Conservation (phyloP, 2,888 invertebrate genomes). For the Hypomecis punctinalis region DNA sequence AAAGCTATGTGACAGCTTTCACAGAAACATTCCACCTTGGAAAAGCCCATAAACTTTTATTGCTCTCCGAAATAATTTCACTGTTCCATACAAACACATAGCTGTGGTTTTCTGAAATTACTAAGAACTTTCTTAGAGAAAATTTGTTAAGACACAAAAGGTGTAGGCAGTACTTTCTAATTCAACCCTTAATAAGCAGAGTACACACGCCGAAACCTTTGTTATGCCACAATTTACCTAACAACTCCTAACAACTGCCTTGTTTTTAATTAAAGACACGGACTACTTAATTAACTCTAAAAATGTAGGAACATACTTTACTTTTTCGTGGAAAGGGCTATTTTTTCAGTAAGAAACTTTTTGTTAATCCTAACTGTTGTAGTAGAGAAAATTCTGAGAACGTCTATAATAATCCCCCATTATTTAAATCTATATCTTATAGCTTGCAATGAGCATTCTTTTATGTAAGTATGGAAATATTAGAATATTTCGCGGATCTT, state of each 20-base stretch:
- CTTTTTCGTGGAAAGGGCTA: slow-evolving; percentile 27
- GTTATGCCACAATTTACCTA: slow-evolving; percentile 43
- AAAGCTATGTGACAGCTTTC: neutral
- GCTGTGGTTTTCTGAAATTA: neutral
- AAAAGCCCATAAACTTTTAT: neutral
- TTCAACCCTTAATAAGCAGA: slow-evolving; percentile 21
- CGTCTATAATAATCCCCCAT: neutral
- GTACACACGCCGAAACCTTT: slow-evolving; percentile 38
- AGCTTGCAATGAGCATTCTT: too few species aligned
- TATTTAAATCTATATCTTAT: neutral
- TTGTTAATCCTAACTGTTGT: neutral
- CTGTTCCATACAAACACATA: neutral
- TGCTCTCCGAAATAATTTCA: neutral
- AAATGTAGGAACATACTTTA: slow-evolving; percentile 35
- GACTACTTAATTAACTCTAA: slow-evolving; percentile 47
- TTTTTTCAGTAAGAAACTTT: slow-evolving; percentile 8
- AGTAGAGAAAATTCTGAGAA: neutral
- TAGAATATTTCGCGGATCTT: too few species aligned
- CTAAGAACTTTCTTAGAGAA: slow-evolving; percentile 3
- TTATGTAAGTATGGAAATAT: too few species aligned
- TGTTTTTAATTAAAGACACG: slow-evolving; percentile 51
- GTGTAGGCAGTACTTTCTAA: slow-evolving; percentile 12
- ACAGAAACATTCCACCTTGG: neutral
- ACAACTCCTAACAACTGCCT: slow-evolving; percentile 48
- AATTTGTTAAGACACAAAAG: slow-evolving; percentile 11